Conservation (phyloP, 2,113 vertebrate species). For the Carassius gibelio region DNA sequence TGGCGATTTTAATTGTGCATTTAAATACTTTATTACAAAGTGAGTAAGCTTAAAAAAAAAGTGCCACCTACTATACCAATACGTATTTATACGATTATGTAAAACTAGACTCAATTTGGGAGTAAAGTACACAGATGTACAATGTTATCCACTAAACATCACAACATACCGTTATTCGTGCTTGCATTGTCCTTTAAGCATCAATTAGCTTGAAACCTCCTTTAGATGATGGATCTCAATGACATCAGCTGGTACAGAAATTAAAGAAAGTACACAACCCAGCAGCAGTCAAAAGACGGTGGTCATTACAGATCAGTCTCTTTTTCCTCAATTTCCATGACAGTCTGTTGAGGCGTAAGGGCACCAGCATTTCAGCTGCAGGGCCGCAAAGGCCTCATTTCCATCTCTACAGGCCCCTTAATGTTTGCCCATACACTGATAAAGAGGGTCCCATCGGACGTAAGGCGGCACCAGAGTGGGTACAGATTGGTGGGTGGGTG, state of each 20-base stretch:
- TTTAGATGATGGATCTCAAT: slow-evolving; percentile 24
- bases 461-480: slow-evolving; percentile 51
- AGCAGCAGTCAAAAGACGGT: slow-evolving; percentile 23
- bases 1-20: not conserved
- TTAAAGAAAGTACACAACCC: slow-evolving; percentile 32
- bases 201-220: slow-evolving; percentile 19
- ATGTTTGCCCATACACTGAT: slow-evolving; percentile 58
- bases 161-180: not conserved
- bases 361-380: slow-evolving; percentile 50
- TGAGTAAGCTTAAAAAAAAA: too few species aligned
- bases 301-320: slow-evolving; percentile 54
- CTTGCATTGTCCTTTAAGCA: slow-evolving; percentile 13
- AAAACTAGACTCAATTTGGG: not conserved
- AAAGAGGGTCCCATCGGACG: slow-evolving; percentile 52
- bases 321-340: slow-evolving; percentile 50
- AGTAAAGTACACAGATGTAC: not conserved
- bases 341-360: slow-evolving; percentile 53
- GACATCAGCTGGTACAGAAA: slow-evolving; percentile 33
- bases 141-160: not conserved
- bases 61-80: too few species aligned
- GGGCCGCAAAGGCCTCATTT: slow-evolving; percentile 57
- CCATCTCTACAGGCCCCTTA: slow-evolving; percentile 52
- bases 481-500: slow-evolving; percentile 57
- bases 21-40: too few species aligned
- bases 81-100: too few species aligned